These are phyloP conservation scores for Nineta flava DNA, from an alignment of 2,888 invertebrate genomes.

Conservation along the genomic window DNA sequence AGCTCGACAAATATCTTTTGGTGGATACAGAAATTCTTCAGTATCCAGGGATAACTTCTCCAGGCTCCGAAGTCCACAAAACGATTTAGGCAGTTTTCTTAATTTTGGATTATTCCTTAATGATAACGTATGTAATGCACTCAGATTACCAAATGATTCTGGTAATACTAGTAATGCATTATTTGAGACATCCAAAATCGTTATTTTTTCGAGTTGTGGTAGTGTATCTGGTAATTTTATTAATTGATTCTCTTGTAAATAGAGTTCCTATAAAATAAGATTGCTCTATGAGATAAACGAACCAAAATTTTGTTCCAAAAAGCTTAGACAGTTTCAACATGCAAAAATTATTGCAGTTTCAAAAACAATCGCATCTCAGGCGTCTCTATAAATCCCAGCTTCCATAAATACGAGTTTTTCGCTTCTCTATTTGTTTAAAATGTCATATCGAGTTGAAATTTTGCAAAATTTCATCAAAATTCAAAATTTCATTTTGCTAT, in stretches of 20 bases:
- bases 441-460: no score
- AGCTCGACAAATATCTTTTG: slow-evolving; percentile 36
- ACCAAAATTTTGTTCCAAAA: no score
- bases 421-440: no score
- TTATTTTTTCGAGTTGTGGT: slow-evolving; percentile 42
- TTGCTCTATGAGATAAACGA: neutral
- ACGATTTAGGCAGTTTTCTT: slow-evolving; percentile 41
- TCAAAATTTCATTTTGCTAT: no score
- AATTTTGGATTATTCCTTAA: slow-evolving; percentile 42
- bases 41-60: slow-evolving; percentile 43
- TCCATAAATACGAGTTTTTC: no score
- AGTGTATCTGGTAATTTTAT: slow-evolving; percentile 52
- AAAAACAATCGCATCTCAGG: no score
- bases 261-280: slow-evolving; percentile 41
- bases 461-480: no score
- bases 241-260: slow-evolving; percentile 55
- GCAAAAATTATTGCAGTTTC: no score
- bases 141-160: slow-evolving; percentile 43
- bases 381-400: no score
- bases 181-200: slow-evolving; percentile 50
- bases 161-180: slow-evolving; percentile 52
- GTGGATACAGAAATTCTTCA: slow-evolving; percentile 47
- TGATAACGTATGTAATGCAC: slow-evolving; percentile 41
- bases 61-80: slow-evolving; percentile 48
- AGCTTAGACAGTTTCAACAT: no score